phyloP scores from a whole-genome alignment of 64 coral and sea anemone genomes.

The Orbicella faveolata region DNA sequence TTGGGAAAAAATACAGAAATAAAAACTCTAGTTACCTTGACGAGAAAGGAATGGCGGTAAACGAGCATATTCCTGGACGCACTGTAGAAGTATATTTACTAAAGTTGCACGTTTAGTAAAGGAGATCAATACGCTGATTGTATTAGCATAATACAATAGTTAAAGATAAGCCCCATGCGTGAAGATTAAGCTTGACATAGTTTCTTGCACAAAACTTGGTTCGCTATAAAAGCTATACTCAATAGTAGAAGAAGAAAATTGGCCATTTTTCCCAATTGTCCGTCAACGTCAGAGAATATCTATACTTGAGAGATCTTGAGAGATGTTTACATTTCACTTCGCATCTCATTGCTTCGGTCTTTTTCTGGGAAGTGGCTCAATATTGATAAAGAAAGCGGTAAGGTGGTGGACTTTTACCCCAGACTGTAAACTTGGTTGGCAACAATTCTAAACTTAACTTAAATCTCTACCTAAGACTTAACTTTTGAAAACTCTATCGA shows the following conservation, averaged over 20 bases:
- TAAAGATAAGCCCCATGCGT: neutral
- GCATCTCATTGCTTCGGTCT: neutral
- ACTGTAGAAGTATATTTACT: neutral
- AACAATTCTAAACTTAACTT: too few species aligned
- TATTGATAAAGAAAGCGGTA: slow-evolving; percentile 4
- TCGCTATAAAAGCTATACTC: too few species aligned
- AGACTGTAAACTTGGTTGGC: neutral
- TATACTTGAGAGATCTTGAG: neutral
- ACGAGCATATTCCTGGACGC: neutral
- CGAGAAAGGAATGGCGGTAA: slow-evolving; percentile 23
- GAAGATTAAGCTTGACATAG: neutral
- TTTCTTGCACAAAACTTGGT: too few species aligned
- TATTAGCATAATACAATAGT: neutral
- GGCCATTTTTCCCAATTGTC: too few species aligned
- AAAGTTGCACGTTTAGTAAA: neutral
- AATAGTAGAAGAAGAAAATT: too few species aligned
- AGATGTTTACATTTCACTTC: slow-evolving; percentile 8
- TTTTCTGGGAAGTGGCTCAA: neutral
- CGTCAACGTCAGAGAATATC: neutral
- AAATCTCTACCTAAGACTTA: too few species aligned
- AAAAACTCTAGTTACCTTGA: neutral
- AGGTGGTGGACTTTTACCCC: neutral
- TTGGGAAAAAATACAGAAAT: neutral
- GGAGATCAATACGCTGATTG: neutral
- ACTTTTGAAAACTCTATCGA: too few species aligned